phyloP scores from a whole-genome alignment of 2,797 vertebrate genomes.

The Tokudaia muenninki region DNA sequence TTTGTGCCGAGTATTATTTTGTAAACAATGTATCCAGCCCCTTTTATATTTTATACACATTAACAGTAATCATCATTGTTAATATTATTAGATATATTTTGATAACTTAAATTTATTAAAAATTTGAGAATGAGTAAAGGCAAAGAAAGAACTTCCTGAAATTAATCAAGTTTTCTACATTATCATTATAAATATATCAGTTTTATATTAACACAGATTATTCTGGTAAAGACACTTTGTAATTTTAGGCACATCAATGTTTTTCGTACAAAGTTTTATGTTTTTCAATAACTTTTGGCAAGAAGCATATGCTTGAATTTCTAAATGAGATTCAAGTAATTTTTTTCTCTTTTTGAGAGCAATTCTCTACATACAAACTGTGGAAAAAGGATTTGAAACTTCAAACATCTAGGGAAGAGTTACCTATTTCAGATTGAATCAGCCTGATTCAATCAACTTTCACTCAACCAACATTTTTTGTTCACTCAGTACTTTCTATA shows the following conservation, averaged over 20 bases:
- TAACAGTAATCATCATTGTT: conserved; percentile 10
- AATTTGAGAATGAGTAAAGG: not conserved
- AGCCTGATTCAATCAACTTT: not conserved
- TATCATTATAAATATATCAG: not conserved
- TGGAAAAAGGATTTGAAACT: not conserved
- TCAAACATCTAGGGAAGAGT: not conserved
- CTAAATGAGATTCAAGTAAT: not conserved
- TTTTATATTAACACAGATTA: conserved; percentile 28
- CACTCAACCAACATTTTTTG: not conserved
- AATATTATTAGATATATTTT: conserved; percentile 20
- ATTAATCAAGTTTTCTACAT: not conserved
- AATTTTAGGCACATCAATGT: not conserved
- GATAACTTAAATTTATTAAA: conserved; percentile 20
- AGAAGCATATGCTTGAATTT: conserved; percentile 21
- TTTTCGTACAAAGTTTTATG: conserved; percentile 33
- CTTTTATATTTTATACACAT: not conserved
- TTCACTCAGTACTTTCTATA: not conserved
- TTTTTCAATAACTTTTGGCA: conserved; percentile 48
- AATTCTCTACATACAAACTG: not conserved
- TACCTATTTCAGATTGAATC: not conserved
- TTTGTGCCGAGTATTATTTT: not conserved
- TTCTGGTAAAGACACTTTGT: not conserved
- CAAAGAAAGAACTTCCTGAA: not conserved
- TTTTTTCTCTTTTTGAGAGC: not conserved
- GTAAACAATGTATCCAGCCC: not conserved